A percentile compares a stretch with the other conserved stretches of the same genome.
phyloP scores from a whole-genome alignment of 2,797 vertebrate species.

The Avahi laniger region DNA sequence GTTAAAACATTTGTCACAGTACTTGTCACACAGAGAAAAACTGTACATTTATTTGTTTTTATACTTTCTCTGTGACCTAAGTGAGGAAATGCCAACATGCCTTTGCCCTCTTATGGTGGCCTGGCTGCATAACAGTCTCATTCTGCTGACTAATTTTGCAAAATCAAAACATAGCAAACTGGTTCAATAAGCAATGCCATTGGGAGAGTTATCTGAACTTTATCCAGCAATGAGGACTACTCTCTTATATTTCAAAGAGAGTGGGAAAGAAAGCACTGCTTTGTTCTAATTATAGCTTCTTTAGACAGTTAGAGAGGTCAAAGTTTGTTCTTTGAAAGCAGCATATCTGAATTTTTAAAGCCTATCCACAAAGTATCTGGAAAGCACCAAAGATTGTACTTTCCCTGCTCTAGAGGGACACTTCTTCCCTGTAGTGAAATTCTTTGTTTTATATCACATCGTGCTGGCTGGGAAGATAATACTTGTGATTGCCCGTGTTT shows the following conservation, averaged over 20 bases:
- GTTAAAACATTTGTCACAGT: neutral
- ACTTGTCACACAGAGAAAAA: neutral
- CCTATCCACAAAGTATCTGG: neutral
- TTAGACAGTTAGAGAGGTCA: neutral
- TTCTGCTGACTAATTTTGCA: conserved; percentile 11
- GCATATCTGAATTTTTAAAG: neutral
- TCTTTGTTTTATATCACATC: conserved; percentile 31
- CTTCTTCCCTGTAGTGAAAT: conserved; percentile 15
- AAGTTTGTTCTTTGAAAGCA: neutral
- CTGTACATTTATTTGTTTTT: neutral
- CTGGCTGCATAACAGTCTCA: neutral
- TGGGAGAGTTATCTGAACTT: neutral
- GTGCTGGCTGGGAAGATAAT: conserved; percentile 47
- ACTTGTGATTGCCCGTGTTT: conserved; percentile 49
- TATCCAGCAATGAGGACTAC: neutral
- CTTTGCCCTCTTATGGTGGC: neutral
- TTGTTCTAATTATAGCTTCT: neutral
- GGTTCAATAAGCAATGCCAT: neutral
- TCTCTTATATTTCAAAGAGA: neutral
- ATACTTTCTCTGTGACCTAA: neutral
- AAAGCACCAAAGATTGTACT: conserved; percentile 24
- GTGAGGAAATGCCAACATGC: neutral
- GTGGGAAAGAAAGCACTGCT: too few species aligned
- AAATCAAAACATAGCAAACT: neutral
- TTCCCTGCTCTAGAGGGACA: neutral